A percentile compares a stretch with the other conserved stretches of the same genome.
Conservation (phyloP, 2,888 invertebrate species). For the Smittia aterrima region DNA sequence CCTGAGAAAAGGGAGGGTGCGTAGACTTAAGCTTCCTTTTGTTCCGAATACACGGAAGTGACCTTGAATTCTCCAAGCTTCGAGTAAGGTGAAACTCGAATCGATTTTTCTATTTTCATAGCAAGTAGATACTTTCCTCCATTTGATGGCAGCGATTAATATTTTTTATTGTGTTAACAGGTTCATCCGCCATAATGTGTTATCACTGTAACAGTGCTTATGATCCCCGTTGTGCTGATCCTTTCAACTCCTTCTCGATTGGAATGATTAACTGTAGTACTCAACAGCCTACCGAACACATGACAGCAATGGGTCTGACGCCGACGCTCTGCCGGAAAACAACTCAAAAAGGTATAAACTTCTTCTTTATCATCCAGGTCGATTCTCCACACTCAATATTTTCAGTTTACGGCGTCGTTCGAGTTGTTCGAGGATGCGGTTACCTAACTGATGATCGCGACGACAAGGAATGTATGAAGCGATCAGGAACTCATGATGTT, state of each 20-base stretch:
- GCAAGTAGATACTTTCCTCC: not conserved
- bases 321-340: conserved; percentile 76
- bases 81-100: not conserved
- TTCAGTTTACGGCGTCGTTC: conserved; percentile 70
- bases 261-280: conserved; percentile 81
- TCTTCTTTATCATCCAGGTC: too few relatives aligned
- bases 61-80: not conserved
- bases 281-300: conserved; percentile 68
- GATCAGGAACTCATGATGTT: conserved; percentile 73
- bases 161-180: conserved; percentile 44
- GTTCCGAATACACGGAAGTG: not conserved
- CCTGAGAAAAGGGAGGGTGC: too few relatives aligned
- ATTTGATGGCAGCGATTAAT: not conserved
- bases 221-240: conserved; percentile 85
- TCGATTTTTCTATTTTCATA: not conserved
- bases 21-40: too few relatives aligned
- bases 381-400: not conserved
- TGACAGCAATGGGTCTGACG: conserved; percentile 49
- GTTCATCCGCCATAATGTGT: conserved; percentile 69
- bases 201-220: conserved; percentile 90
- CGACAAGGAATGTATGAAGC: conserved; percentile 63
- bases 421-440: conserved; percentile 79
- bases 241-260: conserved; percentile 81
- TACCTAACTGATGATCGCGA: conserved; percentile 66
- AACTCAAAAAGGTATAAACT: conserved; percentile 74